phyloP scores from a whole-genome alignment of 1,140 invertebrate genomes.

The Tenebrio molitor region DNA sequence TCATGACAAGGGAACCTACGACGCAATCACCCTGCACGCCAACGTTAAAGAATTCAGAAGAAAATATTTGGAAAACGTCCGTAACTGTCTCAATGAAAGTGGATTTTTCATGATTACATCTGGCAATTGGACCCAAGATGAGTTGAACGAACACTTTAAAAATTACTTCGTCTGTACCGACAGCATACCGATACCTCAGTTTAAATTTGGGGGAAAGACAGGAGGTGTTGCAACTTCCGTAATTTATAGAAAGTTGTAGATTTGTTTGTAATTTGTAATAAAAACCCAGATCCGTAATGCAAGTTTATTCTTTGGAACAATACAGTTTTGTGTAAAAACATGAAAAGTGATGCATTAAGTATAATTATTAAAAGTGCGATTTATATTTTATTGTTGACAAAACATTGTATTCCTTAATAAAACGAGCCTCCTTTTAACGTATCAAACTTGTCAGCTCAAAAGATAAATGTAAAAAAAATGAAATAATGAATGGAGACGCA shows the following conservation, averaged over 20 bases:
- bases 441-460: too few species aligned
- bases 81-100: conserved; percentile 70
- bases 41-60: conserved; percentile 74
- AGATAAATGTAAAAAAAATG: too few species aligned
- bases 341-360: conserved; percentile 13
- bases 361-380: conserved; percentile 1
- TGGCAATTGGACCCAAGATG: conserved; percentile 68
- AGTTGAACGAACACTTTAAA: conserved; percentile 40
- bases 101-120: conserved; percentile 88
- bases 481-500: too few species aligned
- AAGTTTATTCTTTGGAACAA: conserved; percentile 8
- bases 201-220: conserved; percentile 87
- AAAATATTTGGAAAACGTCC: conserved; percentile 79
- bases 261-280: neutral
- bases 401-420: too few species aligned
- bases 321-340: conserved; percentile 35
- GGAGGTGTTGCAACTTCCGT: conserved; percentile 84
- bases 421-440: neutral
- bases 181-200: conserved; percentile 82
- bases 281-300: neutral
- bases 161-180: conserved; percentile 73
- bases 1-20: conserved; percentile 95
- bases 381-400: too few species aligned
- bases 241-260: conserved; percentile 76
- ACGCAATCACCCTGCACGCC: conserved; percentile 87